Evolutionary conservation across 2,797 vertebrate genomes (phyloP), one percentile per base, ranked within the genome.

Genomic region (Heliangelus exortis): DNA sequence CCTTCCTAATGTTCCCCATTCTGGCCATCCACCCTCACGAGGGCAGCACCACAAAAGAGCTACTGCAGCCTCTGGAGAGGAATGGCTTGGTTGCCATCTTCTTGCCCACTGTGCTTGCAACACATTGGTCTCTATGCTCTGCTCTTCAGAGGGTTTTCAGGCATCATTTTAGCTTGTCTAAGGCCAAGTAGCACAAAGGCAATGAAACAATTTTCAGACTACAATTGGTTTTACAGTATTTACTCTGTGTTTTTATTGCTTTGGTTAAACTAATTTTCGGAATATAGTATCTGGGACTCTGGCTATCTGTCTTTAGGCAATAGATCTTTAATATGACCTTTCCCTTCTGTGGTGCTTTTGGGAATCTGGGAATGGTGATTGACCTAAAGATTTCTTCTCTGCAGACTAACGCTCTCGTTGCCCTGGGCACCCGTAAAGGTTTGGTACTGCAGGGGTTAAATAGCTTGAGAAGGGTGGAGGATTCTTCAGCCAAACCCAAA

Each of bases 401-500:
- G 50, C 41, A 77, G 15, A 66, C 12, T 19, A 61, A 54, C 5
- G 14, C 36, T 74, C 7, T 91, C 8, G 3, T 74, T 90, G 65
- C 78, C 83, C 20, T 89, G 54, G 81, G 61, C 68, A n/a, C 15
- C 14, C 47, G 16, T 26, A 36, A 28, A 73, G 33, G 14, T 78
- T 92, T 68, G 51, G 96, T 63, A 66, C 39, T 45, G 34, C 26
- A 77, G 61, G 93, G 87, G 97, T 97, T 96, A 97, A 97, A 80
- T 67, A 91, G 73, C 77, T 90, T 7, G 33, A 75, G 86, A 54
- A 68, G 77, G 92, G 94, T 79, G 92, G 95, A 95, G 94, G 82
- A 92, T 76, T 73, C 87, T 95, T 95, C 94, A 94, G 93, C 91
- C 95, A 96, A 95, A 93, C 95, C 96, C 91, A 94, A 84, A 81